Evolutionary conservation across 2,797 vertebrate genomes (phyloP), one percentile per base, ranked within the genome.

Genomic region (Pogonophryne albipinna): DNA sequence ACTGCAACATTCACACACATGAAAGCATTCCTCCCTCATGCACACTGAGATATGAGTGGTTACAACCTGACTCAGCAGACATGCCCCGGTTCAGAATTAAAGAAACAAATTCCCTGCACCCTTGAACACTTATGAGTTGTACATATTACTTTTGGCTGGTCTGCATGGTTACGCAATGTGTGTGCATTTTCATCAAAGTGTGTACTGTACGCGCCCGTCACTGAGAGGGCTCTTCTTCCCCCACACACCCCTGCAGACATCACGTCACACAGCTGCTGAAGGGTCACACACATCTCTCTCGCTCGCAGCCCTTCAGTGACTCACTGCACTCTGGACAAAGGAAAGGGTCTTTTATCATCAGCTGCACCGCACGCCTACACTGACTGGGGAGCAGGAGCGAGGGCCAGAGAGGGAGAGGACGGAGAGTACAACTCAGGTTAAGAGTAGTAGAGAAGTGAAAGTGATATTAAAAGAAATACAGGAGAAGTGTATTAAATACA

Each of bases 281-380:
- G 62, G 71, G 65, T 83, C 83, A 71, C 56, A 71, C 68, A 76
- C 75, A 83, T 83, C 45, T 46, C 20, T 67, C 62, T 77, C 0
- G 57, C 85, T 80, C 10, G 20, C 52, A 78, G 76, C 66, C 71
- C 61, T 81, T 78, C 7, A 0, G 71, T 91, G 87, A 85, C 87
- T 92, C 87, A 88, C 83, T 61, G 60, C 76, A 79, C 74, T 84
- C 44, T 13, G 73, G 82, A 79, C 27, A 51, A 71, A 77, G 70
- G 62, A 85, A 79, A 70, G 59, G 59, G 19, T 49, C 63, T 70
- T 83, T 86, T 75, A 84, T 89, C 82, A 87, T 65, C n/a, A 66
- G 62, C 45, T 50, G 82, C 76, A 57, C 76, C 65, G 80, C 47
- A 83, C 83, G 71, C 89, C 84, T 83, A 86, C 89, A 59, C 62